Conservation (phyloP, 2,113 vertebrate species). For the Nothocercus julius region DNA sequence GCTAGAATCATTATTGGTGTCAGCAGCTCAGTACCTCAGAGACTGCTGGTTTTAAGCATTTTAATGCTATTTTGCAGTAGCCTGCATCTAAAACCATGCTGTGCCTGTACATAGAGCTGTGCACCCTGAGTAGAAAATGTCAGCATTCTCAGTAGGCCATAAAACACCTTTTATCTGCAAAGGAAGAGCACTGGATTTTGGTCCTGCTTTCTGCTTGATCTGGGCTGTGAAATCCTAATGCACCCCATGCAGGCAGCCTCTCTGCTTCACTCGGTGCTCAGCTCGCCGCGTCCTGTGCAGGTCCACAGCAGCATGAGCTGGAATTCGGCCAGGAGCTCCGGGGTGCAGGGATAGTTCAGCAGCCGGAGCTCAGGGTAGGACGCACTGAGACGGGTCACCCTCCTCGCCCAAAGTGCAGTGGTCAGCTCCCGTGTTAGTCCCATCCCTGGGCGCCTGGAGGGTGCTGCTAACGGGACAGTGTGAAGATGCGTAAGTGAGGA, state of each 20-base stretch:
- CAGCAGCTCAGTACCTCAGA: neutral
- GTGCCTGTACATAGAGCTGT: neutral
- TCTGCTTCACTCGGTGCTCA: neutral
- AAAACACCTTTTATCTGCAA: neutral
- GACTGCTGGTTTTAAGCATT: neutral
- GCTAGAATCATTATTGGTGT: neutral
- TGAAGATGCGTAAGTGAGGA: no score
- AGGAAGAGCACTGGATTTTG: accelerated
- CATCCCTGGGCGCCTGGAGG: neutral
- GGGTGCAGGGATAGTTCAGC: neutral
- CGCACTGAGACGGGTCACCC: neutral
- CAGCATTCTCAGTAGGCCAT: neutral
- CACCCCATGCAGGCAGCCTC: neutral
- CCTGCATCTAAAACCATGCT: neutral
- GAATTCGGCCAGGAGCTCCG: neutral
- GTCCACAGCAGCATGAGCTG: accelerated
- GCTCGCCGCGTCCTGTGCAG: neutral
- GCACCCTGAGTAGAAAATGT: neutral
- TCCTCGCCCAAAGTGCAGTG: neutral
- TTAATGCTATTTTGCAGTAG: neutral
- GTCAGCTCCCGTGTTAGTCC: neutral
- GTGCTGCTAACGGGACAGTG: neutral
- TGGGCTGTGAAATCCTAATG: accelerated
- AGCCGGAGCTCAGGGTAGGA: accelerated
- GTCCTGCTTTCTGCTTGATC: neutral